These are phyloP conservation scores for Caenorhabditis uteleia DNA, from an alignment of 2,888 invertebrate genomes.

Conservation along the genomic window DNA sequence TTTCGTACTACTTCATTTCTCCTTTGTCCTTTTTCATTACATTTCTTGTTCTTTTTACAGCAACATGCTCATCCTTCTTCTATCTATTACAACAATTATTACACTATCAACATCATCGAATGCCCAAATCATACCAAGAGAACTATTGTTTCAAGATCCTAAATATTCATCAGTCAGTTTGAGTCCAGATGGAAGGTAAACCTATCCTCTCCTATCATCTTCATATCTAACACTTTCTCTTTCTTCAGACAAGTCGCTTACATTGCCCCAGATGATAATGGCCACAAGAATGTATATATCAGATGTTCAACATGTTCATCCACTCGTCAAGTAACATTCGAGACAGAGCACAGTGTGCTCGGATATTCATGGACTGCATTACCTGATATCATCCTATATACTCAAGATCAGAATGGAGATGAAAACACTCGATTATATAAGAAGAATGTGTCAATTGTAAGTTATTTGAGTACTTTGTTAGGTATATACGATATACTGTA, in stretches of 20 bases:
- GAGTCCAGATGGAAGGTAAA: constrained; percentile 61
- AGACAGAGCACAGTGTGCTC: constrained; percentile 56
- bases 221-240: background rate
- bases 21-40: background rate
- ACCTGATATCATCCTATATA: constrained; percentile 63
- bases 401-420: constrained; percentile 67
- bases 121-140: constrained; percentile 50
- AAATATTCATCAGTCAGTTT: constrained; percentile 64
- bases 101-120: background rate
- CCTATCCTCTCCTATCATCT: background rate
- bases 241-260: constrained; percentile 54
- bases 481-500: background rate
- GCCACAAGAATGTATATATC: constrained; percentile 63
- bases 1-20: no score
- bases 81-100: background rate
- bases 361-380: constrained; percentile 68
- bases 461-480: background rate
- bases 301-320: constrained; percentile 62
- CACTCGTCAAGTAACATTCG: constrained; percentile 65
- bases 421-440: constrained; percentile 67
- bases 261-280: constrained; percentile 66
- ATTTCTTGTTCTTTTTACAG: background rate
- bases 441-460: constrained; percentile 64
- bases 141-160: constrained; percentile 61
- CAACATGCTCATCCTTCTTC: background rate